Evolutionary conservation across 2,888 invertebrate species (phyloP).

Genomic region (Tiliacea aurago): DNA sequence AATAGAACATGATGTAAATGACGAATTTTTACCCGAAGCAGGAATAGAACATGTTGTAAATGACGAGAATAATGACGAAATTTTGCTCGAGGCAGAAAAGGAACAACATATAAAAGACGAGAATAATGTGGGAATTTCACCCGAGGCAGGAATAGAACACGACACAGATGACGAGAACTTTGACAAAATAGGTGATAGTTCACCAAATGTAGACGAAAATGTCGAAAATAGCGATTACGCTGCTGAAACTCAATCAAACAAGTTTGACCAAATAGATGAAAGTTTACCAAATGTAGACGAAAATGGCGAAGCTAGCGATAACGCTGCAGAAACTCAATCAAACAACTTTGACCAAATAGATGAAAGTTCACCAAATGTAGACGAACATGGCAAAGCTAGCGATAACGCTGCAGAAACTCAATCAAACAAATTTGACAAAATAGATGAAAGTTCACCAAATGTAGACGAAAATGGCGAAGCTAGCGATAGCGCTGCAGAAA

Average conservation of each 20-base stretch:
- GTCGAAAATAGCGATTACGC: slow-evolving; percentile 13
- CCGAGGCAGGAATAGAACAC: not conserved
- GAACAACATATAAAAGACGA: not conserved
- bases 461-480: not conserved
- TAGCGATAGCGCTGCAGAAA: slow-evolving; percentile 24
- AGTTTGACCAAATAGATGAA: not conserved
- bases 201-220: not conserved
- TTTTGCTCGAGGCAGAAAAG: slow-evolving; percentile 1
- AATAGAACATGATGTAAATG: not conserved
- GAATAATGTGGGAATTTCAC: too few species aligned
- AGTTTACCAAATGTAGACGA: not conserved
- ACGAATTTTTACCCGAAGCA: not conserved
- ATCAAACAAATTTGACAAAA: slow-evolving; percentile 32
- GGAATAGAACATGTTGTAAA: not conserved
- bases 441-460: not conserved
- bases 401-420: slow-evolving; percentile 29
- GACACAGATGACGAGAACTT: slow-evolving; percentile 12
- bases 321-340: slow-evolving; percentile 34
- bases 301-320: slow-evolving; percentile 16
- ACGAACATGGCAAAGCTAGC: slow-evolving; percentile 3
- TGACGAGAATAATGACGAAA: too few species aligned
- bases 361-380: not conserved
- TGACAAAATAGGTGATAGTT: slow-evolving; percentile 15
- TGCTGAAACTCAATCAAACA: slow-evolving; percentile 46
- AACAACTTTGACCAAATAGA: slow-evolving; percentile 18